phyloP scores from a whole-genome alignment of 2,797 vertebrate species.

The Yasuhikotakia modesta region DNA sequence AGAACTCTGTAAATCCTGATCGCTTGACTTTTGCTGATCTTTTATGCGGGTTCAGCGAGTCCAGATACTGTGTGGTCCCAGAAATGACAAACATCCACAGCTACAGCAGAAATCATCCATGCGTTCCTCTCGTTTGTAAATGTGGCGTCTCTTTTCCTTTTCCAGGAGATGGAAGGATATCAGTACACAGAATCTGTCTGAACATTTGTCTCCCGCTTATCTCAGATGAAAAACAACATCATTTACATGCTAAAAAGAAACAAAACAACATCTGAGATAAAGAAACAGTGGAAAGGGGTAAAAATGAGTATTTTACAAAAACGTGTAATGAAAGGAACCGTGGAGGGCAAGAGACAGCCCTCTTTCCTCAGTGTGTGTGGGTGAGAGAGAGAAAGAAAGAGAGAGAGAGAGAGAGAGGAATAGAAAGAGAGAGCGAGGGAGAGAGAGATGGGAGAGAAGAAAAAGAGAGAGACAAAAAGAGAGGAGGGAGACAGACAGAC shows the following conservation, averaged over 20 bases:
- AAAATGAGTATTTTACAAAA: background rate
- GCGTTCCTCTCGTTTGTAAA: conserved; percentile 3
- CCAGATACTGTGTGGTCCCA: too few species aligned
- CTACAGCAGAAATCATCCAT: background rate
- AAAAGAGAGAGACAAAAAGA: background rate
- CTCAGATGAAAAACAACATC: conserved; percentile 4
- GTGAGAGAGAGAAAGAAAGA: too few species aligned
- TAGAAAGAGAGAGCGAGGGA: background rate
- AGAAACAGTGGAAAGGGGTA: background rate
- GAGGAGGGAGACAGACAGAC: too few species aligned
- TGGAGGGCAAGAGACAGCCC: background rate
- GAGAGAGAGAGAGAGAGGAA: too few species aligned
- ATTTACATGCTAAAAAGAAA: conserved; percentile 34
- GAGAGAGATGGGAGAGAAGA: background rate
- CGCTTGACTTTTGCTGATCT: background rate
- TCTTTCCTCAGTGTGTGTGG: background rate
- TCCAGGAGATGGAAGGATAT: conserved; percentile 29
- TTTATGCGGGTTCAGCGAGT: too few species aligned
- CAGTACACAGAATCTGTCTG: background rate
- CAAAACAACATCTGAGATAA: background rate
- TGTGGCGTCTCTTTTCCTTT: conserved; percentile 12
- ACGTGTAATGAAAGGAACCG: background rate
- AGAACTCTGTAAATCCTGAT: background rate
- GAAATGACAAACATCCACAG: background rate
- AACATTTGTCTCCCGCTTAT: conserved; percentile 18